These are phyloP conservation scores for Spea hammondii DNA, from an alignment of 2,797 vertebrate genomes.

Conservation along the genomic window DNA sequence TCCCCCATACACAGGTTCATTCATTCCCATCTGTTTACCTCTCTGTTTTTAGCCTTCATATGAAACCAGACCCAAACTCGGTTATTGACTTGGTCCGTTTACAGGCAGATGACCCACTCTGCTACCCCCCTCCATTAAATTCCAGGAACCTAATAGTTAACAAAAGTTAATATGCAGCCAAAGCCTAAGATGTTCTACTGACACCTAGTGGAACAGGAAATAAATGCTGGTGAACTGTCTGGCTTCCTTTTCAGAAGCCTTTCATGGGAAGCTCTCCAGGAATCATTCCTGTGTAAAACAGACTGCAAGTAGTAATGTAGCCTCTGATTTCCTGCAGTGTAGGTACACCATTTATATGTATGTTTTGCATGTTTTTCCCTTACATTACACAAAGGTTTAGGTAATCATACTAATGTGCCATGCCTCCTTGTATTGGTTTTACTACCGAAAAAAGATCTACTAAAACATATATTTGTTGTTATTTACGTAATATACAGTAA, in stretches of 20 bases:
- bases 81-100: not conserved
- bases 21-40: not conserved
- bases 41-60: slow-evolving; percentile 1
- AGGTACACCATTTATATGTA: too few relatives aligned
- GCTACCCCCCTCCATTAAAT: not conserved
- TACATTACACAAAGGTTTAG: too few relatives aligned
- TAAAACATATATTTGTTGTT: too few relatives aligned
- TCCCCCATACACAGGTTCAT: not conserved
- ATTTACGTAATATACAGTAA: too few relatives aligned
- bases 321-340: too few relatives aligned
- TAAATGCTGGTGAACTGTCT: slow-evolving; percentile 14
- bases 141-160: slow-evolving; percentile 36
- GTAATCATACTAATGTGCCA: too few relatives aligned
- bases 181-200: slow-evolving; percentile 49
- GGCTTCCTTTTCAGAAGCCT: not conserved
- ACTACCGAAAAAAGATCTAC: too few relatives aligned
- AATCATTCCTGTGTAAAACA: not conserved
- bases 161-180: slow-evolving; percentile 5
- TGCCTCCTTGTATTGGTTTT: too few relatives aligned
- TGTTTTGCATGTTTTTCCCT: too few relatives aligned
- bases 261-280: not conserved
- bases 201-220: slow-evolving; percentile 42
- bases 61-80: not conserved
- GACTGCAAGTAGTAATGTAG: not conserved
- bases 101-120: not conserved